Base-by-base conservation (phyloP, 1,140 invertebrate genomes). In the Bombus huntii region DNA sequence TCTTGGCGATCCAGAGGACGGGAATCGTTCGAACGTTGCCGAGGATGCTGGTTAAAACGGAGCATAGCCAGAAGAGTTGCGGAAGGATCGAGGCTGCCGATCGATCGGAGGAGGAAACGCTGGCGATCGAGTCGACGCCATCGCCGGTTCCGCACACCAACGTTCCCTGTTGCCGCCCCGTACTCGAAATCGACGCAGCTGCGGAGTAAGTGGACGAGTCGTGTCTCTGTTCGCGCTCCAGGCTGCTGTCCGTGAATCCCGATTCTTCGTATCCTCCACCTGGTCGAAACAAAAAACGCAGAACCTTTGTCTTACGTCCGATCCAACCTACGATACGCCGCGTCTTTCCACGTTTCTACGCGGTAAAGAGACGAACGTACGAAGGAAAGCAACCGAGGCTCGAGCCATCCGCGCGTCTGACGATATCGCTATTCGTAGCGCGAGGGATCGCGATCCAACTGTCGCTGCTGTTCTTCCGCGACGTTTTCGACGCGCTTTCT, bases 81-180 rank as follows among this genome's bases (percentile, higher is more conserved):
- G 80, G 70, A 1, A 88, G 22, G 28, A 78, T 53, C 53, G 81
- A 42, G 6, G 77, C 42, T 22, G 76, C 59, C 22, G 77, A 78
- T 44, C 88, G 81, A 22, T 65, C 74, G 44, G 65, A 76, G 22
- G 88, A 90, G 31, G 88, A 89, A n/a, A 81, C 81, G 81, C 82
- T 78, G 31, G 85, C 75, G 57, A 93, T 91, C 74, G 92, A 89
- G 74, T 89, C 91, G 44, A 92, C 90, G 18, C 92, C 91, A 25
- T 91, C 88, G 75, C 85, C 70, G 25, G 70, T 92, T 3, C 92
- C 92, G 86, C 93, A 94, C 68, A 92, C 83, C 76, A 91, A 87
- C 15, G 87, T 89, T 4, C 85, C 88, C 72, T 85, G 86, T 53
- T 83, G 85, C 22, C 70, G 83, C 0, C 57, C n/a, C 44, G 42